Base-by-base conservation (phyloP, 1,140 invertebrate species). In the Agrypnia vestita region DNA sequence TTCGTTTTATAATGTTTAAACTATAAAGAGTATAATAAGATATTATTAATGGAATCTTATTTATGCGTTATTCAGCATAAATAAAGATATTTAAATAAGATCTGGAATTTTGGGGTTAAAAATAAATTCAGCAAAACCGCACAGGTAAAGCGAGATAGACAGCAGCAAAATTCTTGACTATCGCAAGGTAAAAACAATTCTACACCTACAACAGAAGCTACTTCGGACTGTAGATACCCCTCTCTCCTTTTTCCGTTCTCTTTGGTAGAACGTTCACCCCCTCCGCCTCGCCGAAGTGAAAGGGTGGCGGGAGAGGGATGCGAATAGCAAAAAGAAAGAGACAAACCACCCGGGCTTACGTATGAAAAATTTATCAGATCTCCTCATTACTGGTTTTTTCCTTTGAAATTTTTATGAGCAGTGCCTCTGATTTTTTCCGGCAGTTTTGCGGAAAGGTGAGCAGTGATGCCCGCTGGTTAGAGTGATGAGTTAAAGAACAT, bases 361-460 rank as follows among this genome's bases (percentile, higher is more conserved):
- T 79, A 83, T 83, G 82, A 83, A 83, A 83, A 43, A 81, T 83
- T 83, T 83, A 83, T 83, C 77, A 83, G 77, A 83, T 80, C 82
- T 83, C 79, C 82, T 83, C 82, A 83, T 83, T 83, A 83, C 82
- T 80, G 82, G 82, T 83, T 83, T 83, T 83, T 83, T 83, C 69
- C 69, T 73, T 74, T 83, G 82, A 83, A 83, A 81, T 62, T 79
- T 83, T 81, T 78, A 83, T 83, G 82, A 83, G 82, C 61, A 12
- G 43, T 43, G 74, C 82, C 82, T 83, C 80, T 83, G 82, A 83
- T 83, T 83, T 83, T 83, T 83, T 83, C 82, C 82, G 77, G 79
- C 82, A 79, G 69, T 79, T 83, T 81, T 81, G 77, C 64, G 76
- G 79, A 83, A 81, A 83, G 82, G 82, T 81, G 82, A 76, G 72